Evolutionary conservation across 2,888 invertebrate species (phyloP).

Genomic region (Strigamia maritima): DNA sequence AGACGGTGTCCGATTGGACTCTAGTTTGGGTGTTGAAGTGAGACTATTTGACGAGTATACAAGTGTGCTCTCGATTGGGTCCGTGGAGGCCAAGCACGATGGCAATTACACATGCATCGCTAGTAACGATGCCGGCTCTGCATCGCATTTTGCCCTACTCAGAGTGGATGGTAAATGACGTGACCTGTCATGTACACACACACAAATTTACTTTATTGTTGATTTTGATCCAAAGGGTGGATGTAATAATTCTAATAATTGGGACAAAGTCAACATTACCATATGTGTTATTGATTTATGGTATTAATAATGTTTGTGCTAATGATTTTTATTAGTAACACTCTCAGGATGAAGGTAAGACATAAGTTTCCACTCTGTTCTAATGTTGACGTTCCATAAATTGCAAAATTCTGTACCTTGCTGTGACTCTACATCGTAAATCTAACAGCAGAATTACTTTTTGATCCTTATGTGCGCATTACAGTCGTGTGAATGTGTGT

Average conservation of each 20-base stretch:
- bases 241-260: no score
- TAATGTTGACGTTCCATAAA: not conserved
- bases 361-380: slow-evolving; percentile 9
- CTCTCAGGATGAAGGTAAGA: slow-evolving; percentile 36
- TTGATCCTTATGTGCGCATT: no score
- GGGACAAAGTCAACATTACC: slow-evolving; percentile 17
- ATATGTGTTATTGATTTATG: not conserved
- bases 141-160: slow-evolving; percentile 41
- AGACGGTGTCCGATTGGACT: slow-evolving; percentile 61
- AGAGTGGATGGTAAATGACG: slow-evolving; percentile 42
- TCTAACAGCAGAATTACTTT: no score
- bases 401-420: not conserved
- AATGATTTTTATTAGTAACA: slow-evolving; percentile 31
- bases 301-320: not conserved
- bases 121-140: slow-evolving; percentile 41
- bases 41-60: slow-evolving; percentile 44
- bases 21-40: slow-evolving; percentile 45
- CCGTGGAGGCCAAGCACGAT: slow-evolving; percentile 40
- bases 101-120: slow-evolving; percentile 43
- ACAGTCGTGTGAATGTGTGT: no score
- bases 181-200: slow-evolving; percentile 20
- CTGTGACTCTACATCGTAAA: no score
- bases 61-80: slow-evolving; percentile 41
- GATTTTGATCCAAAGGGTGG: slow-evolving; percentile 11
- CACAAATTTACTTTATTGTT: slow-evolving; percentile 5